Percentiles rank a stretch among this genome's conserved stretches.
Conservation (phyloP, 2,888 invertebrate genomes). For the Endotricha flammealis region DNA sequence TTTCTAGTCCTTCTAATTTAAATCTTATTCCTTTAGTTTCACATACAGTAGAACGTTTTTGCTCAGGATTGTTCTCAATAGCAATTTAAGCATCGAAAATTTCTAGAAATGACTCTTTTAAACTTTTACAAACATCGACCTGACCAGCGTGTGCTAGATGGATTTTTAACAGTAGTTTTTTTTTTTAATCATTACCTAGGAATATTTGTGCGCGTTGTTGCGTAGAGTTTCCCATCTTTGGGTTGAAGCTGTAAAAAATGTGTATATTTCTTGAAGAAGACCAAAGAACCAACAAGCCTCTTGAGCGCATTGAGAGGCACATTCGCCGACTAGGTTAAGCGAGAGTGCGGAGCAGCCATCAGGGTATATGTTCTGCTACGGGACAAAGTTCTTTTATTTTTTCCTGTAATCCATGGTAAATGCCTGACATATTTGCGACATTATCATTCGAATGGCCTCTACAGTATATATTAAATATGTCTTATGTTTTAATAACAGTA, state of each 20-base stretch:
- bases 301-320: conserved; percentile 13
- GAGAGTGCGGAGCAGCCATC: conserved; percentile 29
- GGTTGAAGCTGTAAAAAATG: conserved; percentile 9
- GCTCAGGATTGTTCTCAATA: conserved; percentile 11
- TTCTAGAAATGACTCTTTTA: conserved; percentile 7
- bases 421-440: conserved; percentile 32
- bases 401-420: conserved; percentile 27
- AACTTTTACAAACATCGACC: background rate
- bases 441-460: conserved; percentile 33
- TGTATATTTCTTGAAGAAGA: too few species aligned
- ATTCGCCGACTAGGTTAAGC: conserved; percentile 27
- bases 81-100: conserved; percentile 9
- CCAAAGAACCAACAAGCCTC: conserved; percentile 19
- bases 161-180: too few species aligned
- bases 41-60: conserved; percentile 12
- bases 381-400: conserved; percentile 27
- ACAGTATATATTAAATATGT: conserved; percentile 21
- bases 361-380: conserved; percentile 26
- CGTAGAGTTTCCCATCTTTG: too few species aligned
- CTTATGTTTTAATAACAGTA: conserved; percentile 14
- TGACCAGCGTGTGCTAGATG: too few species aligned
- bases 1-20: too few species aligned
- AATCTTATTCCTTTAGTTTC: conserved; percentile 4
- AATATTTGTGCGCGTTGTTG: too few species aligned
- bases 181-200: too few species aligned